Percentiles rank a stretch among this genome's conserved stretches.
phyloP scores from a whole-genome alignment of 2,888 invertebrate genomes.

The Drosophila mimetica region DNA sequence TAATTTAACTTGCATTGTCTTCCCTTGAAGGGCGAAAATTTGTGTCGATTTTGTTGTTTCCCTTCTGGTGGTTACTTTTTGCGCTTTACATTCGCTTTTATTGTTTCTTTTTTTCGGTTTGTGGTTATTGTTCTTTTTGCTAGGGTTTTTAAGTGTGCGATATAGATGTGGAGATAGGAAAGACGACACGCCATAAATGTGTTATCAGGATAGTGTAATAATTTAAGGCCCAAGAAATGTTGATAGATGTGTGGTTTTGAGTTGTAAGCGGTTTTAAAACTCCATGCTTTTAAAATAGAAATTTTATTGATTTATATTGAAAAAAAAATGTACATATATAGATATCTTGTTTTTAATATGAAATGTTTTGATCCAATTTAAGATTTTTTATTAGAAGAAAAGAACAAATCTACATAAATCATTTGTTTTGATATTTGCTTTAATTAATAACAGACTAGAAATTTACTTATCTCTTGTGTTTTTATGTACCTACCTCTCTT shows the following conservation, averaged over 20 bases:
- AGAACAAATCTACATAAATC: too few relatives aligned
- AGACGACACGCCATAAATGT: constrained; percentile 18
- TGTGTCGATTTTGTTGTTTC: neutral
- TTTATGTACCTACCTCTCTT: too few relatives aligned
- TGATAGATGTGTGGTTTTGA: neutral
- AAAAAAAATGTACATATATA: too few relatives aligned
- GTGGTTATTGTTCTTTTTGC: constrained; percentile 12
- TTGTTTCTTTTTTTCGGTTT: constrained; percentile 7
- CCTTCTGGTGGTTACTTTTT: constrained; percentile 31
- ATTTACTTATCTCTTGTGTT: neutral
- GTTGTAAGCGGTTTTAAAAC: neutral
- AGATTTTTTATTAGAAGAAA: too few relatives aligned
- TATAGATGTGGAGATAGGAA: constrained; percentile 14
- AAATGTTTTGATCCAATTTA: too few relatives aligned
- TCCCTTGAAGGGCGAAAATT: constrained; percentile 7
- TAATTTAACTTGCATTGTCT: constrained; percentile 76
- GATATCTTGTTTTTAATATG: too few relatives aligned
- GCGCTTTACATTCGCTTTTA: constrained; percentile 35
- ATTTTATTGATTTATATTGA: too few relatives aligned
- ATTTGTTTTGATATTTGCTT: too few relatives aligned
- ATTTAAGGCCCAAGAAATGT: neutral
- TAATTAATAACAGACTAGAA: neutral
- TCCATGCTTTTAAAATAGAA: too few relatives aligned
- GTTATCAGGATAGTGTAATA: constrained; percentile 25
- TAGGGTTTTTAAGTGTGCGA: constrained; percentile 6